Conservation (phyloP, 2,888 invertebrate species). For the Oscheius myriophilus region DNA sequence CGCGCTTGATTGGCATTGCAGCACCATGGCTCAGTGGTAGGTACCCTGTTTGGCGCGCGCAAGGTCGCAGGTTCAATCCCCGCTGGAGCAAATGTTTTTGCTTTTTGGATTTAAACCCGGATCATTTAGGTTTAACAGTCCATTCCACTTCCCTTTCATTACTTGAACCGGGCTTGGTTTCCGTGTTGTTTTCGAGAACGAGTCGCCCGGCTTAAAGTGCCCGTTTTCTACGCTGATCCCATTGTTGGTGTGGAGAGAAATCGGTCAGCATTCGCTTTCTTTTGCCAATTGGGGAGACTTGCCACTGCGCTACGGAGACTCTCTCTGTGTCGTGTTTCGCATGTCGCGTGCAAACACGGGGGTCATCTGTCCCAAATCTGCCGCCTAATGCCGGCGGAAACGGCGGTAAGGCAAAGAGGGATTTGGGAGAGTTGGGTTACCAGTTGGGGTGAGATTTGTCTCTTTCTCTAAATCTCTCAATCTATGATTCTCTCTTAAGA, state of each 20-base stretch:
- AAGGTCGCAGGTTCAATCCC: too few species aligned
- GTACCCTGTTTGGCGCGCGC: too few species aligned
- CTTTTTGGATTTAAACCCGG: too few species aligned
- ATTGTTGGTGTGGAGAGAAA: background rate
- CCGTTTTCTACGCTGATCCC: conserved; percentile 4
- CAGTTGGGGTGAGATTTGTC: too few species aligned
- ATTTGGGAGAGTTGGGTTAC: too few species aligned
- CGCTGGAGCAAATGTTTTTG: too few species aligned
- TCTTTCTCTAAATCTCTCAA: too few species aligned
- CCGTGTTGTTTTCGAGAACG: background rate
- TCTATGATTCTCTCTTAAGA: too few species aligned
- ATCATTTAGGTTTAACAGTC: background rate
- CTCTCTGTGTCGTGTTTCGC: too few species aligned
- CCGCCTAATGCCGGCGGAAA: conserved; percentile 1
- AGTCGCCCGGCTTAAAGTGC: conserved; percentile 14
- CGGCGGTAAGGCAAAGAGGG: conserved; percentile 5
- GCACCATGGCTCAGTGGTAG: too few species aligned
- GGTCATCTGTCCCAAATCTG: background rate
- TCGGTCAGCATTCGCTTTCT: conserved; percentile 5
- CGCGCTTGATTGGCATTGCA: too few species aligned
- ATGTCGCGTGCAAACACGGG: conserved; percentile 1
- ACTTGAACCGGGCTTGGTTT: background rate
- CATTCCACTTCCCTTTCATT: background rate
- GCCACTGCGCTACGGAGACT: background rate
- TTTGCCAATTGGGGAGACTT: background rate